Conservation (phyloP, 1,140 invertebrate genomes). For the Drosophila paulistorum region DNA sequence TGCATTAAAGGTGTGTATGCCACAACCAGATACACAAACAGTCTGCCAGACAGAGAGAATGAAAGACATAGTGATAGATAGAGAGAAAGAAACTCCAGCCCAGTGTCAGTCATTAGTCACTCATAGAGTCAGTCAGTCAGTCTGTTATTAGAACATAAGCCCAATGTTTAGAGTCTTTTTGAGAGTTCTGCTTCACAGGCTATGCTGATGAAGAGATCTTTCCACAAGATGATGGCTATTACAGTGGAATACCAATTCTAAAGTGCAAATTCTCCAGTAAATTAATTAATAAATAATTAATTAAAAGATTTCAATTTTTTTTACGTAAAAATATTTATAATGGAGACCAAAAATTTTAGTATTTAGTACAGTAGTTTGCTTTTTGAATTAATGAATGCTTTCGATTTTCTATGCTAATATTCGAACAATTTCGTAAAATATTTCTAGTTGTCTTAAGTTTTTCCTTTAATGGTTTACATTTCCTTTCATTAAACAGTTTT, state of each 20-base stretch:
- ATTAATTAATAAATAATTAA: no score
- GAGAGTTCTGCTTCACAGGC: no score
- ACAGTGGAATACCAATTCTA: slow-evolving; percentile 32
- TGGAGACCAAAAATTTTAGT: no score
- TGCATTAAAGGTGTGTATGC: slow-evolving; percentile 73
- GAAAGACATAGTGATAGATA: background rate
- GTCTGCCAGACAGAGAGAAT: background rate
- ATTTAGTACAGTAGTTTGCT: no score
- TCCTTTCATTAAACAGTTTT: no score
- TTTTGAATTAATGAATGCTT: no score
- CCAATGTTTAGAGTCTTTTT: slow-evolving; percentile 32
- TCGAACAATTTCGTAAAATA: no score
- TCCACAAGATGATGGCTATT: slow-evolving; percentile 32
- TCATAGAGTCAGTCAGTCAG: slow-evolving; percentile 28
- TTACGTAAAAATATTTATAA: no score
- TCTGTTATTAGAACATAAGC: slow-evolving; percentile 46
- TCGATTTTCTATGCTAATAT: no score
- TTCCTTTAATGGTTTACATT: no score
- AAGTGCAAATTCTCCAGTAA: background rate
- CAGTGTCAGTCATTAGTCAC: slow-evolving; percentile 38
- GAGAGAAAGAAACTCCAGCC: background rate
- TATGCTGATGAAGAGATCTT: slow-evolving; percentile 73
- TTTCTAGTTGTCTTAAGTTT: no score
- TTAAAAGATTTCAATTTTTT: no score
- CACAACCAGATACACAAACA: slow-evolving; percentile 32